These are phyloP conservation scores for Mesoligia furuncula DNA, from an alignment of 2,888 invertebrate species.

Conservation along the genomic window DNA sequence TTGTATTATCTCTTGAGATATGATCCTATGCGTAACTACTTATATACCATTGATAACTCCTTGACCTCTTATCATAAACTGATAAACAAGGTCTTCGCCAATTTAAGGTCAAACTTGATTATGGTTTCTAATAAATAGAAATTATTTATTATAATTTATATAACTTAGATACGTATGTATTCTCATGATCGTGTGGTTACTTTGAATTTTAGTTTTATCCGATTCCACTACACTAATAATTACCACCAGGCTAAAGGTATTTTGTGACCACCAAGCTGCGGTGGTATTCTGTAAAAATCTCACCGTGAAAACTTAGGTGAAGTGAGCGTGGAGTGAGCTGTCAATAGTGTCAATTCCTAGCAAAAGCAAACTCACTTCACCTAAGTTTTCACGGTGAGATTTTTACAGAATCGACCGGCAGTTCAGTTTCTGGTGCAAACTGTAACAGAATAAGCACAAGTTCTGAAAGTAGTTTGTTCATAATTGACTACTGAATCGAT, in stretches of 20 bases:
- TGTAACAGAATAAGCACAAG: no score
- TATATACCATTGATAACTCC: slow-evolving; percentile 36
- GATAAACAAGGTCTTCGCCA: slow-evolving; percentile 46
- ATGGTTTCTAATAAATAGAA: slow-evolving; percentile 14
- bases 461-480: no score
- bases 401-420: no score
- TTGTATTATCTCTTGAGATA: not conserved
- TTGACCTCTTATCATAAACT: slow-evolving; percentile 38
- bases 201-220: not conserved
- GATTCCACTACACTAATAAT: not conserved
- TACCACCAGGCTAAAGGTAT: not conserved
- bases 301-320: no score
- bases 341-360: no score
- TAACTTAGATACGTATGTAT: not conserved
- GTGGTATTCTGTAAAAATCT: no score
- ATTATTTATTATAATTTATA: slow-evolving; percentile 8
- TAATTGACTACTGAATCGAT: no score
- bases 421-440: no score
- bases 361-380: no score
- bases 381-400: no score
- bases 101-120: slow-evolving; percentile 51
- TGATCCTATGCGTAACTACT: slow-evolving; percentile 8
- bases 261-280: no score
- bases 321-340: no score
- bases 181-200: not conserved